Conservation (phyloP, 2,888 invertebrate species). For the Corbicula japonica region DNA sequence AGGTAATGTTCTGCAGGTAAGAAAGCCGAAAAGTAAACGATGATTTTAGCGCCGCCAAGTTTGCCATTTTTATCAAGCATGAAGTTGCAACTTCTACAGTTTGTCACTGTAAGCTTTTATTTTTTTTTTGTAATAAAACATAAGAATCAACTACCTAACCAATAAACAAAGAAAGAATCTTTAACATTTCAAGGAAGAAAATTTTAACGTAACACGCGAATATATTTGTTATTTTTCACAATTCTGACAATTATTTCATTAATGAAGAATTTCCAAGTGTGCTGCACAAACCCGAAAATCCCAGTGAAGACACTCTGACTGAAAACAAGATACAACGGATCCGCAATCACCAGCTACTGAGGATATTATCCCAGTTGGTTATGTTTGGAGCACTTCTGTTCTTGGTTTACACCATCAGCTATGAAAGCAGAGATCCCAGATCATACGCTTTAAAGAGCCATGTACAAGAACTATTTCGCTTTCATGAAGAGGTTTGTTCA, state of each 20-base stretch:
- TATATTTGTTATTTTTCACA: not conserved
- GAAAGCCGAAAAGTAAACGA: not conserved
- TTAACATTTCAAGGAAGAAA: not conserved
- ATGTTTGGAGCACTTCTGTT: conserved; percentile 61
- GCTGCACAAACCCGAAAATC: conserved; percentile 41
- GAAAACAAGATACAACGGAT: conserved; percentile 49
- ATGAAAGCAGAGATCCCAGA: conserved; percentile 67
- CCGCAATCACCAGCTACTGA: conserved; percentile 59
- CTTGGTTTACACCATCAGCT: conserved; percentile 70
- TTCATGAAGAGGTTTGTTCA: conserved; percentile 5
- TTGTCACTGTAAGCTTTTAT: not conserved
- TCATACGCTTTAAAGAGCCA: conserved; percentile 63
- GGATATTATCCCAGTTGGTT: conserved; percentile 59
- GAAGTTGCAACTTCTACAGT: not conserved
- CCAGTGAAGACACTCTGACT: conserved; percentile 46
- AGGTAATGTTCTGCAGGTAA: not conserved
- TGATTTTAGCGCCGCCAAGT: not conserved
- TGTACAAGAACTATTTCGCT: conserved; percentile 47
- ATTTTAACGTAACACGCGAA: not conserved
- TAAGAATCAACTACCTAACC: not conserved
- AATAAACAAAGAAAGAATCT: not conserved
- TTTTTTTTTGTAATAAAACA: not conserved
- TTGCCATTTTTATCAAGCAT: not conserved
- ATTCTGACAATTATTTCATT: not conserved
- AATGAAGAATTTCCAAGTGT: conserved; percentile 42